Conservation (phyloP, 2,888 invertebrate species). For the Baronia brevicornis region DNA sequence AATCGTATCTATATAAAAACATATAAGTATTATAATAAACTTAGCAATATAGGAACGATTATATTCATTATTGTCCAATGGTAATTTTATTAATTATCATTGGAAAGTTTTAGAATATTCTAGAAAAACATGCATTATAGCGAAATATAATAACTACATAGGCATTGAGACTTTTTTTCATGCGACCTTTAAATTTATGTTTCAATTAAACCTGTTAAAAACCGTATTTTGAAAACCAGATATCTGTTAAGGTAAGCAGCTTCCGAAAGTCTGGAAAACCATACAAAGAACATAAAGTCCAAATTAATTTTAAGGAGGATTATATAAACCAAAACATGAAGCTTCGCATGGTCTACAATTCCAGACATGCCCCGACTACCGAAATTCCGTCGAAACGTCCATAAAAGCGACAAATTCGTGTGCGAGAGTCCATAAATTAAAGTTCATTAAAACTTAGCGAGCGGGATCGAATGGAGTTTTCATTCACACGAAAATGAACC, state of each 20-base stretch:
- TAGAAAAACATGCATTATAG: too few species aligned
- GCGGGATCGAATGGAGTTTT: slow-evolving; percentile 30
- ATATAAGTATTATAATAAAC: too few species aligned
- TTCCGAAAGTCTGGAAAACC: slow-evolving; percentile 5
- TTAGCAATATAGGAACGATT: too few species aligned
- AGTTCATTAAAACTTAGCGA: slow-evolving; percentile 58
- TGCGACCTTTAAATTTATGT: too few species aligned
- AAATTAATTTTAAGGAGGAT: slow-evolving; percentile 46
- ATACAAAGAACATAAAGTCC: slow-evolving; percentile 30
- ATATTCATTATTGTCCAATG: too few species aligned
- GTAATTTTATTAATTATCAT: too few species aligned
- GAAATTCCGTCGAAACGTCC: slow-evolving; percentile 43
- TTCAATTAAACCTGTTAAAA: too few species aligned
- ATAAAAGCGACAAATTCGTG: slow-evolving; percentile 62
- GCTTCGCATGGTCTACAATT: slow-evolving; percentile 33
- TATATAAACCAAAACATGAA: slow-evolving; percentile 51
- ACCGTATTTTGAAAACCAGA: neutral
- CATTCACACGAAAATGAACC: slow-evolving; percentile 44
- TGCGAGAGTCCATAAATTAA: slow-evolving; percentile 52
- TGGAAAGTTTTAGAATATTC: too few species aligned
- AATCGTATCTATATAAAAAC: too few species aligned
- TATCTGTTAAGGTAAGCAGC: slow-evolving; percentile 3
- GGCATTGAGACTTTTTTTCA: too few species aligned
- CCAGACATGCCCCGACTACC: slow-evolving; percentile 39
- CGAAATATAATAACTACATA: too few species aligned